phyloP scores from a whole-genome alignment of 2,888 invertebrate genomes.

The Limnephilus marmoratus region DNA sequence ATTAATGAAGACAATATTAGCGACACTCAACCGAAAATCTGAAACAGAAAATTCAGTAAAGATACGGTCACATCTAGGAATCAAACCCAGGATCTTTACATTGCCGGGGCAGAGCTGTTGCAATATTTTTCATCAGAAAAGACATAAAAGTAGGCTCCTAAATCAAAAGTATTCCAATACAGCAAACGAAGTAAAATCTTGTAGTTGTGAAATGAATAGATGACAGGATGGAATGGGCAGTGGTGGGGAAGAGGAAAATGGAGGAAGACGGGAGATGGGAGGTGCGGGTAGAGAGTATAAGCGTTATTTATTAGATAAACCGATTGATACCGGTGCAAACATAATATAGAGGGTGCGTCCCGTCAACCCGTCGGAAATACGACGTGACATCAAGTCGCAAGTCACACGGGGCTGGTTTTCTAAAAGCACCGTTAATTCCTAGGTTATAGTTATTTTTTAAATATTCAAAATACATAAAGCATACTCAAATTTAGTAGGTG shows the following conservation, averaged over 20 bases:
- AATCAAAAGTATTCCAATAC: neutral
- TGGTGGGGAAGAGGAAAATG: neutral
- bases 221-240: neutral
- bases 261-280: neutral
- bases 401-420: slow-evolving; percentile 4
- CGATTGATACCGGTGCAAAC: slow-evolving; percentile 50
- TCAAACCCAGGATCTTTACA: too few relatives aligned
- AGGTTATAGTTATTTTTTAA: neutral
- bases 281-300: slow-evolving; percentile 30
- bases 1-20: too few relatives aligned
- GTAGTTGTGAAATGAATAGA: neutral
- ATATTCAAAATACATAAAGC: too few relatives aligned
- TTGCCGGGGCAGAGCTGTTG: too few relatives aligned
- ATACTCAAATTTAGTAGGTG: neutral
- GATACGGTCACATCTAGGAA: too few relatives aligned
- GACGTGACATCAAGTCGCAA: slow-evolving; percentile 39
- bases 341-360: slow-evolving; percentile 44
- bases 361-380: slow-evolving; percentile 42
- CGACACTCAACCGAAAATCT: too few relatives aligned
- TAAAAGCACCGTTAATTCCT: neutral
- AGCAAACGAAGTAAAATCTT: neutral
- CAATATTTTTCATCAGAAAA: neutral
- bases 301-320: slow-evolving; percentile 49
- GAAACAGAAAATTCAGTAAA: too few relatives aligned
- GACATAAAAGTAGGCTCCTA: neutral